Base-by-base conservation (phyloP, 2,888 invertebrate species). In the Diloba caeruleocephala region DNA sequence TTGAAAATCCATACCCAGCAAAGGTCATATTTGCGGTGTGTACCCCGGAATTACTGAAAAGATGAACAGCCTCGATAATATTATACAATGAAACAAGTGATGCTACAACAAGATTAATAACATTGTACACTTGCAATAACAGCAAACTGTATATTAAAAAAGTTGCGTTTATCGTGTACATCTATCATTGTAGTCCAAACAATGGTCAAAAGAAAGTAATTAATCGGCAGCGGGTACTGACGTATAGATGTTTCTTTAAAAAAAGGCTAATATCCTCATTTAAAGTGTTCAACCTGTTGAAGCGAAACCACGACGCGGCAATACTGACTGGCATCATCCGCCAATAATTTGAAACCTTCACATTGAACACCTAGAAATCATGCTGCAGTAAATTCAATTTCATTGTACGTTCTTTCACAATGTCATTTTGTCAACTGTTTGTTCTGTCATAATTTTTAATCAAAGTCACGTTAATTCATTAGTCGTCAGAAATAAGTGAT, bases 131-230 rank as follows among this genome's bases (percentile, higher is more conserved):
- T 48, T 17, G 45, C 49, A 66, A 42, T 44, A 43, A 56, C 55
- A 52, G 46, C 37, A 36, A 43, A 43, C 13, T 23, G 32, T 49
- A 28, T 7, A 33, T 29, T 34, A 8, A 56, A 54, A 54, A 57
- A 49, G 10, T 26, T 26, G n/a, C 41, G 12, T 51, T 41, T 42
- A 66, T 52, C 43, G 45, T 26, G 28, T n/a, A 49, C 34, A 57
- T 61, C 17, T 55, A 71, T 62, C 52, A 68, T 54, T 60, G 52
- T 44, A 28, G 38, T 49, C 39, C 32, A 42, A 52, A 57, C 56
- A 70, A 68, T 63, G 31, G 53, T 38, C 43, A 8, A 65, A 68
- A 23, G 70, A 68, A 70, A 68, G 65, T 71, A 52, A 71, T 65
- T 52, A 57, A 54, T 52, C 49, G 29, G 39, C 13, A 33, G 3